Evolutionary conservation across 2,113 vertebrate genomes (phyloP), one percentile per base, ranked within the genome.

Genomic region (Elgaria multicarinata): DNA sequence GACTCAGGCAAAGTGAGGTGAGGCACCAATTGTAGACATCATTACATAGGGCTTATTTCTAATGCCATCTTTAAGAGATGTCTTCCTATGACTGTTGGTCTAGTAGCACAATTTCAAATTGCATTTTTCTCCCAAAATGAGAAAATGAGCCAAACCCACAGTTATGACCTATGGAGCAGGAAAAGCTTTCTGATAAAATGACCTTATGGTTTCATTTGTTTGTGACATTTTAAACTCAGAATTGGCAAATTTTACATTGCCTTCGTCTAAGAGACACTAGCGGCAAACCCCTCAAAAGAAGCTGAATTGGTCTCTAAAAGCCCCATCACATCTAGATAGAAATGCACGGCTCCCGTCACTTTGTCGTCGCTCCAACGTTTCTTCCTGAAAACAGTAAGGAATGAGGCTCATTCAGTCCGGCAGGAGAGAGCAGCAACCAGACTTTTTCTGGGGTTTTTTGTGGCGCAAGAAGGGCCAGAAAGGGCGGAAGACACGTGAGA

Each of bases 181-280:
- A 77, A 78, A 89, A 26, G 31, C 20, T 13, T n/a, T 87, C 39
- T 76, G 36, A 78, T 10, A 87, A 85, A 53, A 74, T 84, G 42
- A 8, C 33, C 16, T 74, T 62, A 2, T 12, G 18, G 18, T 42
- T 36, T 6, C 4, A 0, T 14, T 6, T 24, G 3, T 81, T 16
- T 66, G n/a, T 7, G 62, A 50, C n/a, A 46, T 14, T 83, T 72
- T 28, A 64, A 5, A 36, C n/a, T 33, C 46, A 39, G 62, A 33
- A 44, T 33, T 22, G 0, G 2, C 24, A 0, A 10, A 36, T n/a
- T 13, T 77, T 20, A n/a, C 7, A 26, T 33, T 50, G n/a, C 46
- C 1, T 46, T 2, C 3, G 82, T 6, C 24, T 55, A 0, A 0
- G 5, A 33, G n/a, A 83, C 10, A 55, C 12, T 75, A 3, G 31